Percentiles rank a stretch among this genome's conserved stretches.
Evolutionary conservation across 2,888 invertebrate species (phyloP).

Genomic region (Phortica okadai): DNA sequence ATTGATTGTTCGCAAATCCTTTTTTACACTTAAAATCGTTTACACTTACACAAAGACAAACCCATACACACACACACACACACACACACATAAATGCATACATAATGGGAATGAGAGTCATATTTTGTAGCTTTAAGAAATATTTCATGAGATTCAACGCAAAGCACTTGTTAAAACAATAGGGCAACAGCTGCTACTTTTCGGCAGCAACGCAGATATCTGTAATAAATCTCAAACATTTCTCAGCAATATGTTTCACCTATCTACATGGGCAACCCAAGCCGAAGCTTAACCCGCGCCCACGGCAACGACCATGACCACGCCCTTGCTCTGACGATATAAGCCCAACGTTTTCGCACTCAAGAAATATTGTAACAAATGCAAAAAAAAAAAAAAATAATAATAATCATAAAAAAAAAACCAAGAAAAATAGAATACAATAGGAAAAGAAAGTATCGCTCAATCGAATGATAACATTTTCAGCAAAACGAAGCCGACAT

Average conservation of each 20-base stretch:
- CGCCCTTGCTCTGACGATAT: neutral
- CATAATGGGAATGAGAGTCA: slow-evolving; percentile 1
- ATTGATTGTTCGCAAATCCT: slow-evolving; percentile 42
- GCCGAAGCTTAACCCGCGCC: neutral
- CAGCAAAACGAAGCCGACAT: neutral
- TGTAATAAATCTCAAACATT: slow-evolving; percentile 60
- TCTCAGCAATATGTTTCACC: slow-evolving; percentile 53
- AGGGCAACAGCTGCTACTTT: slow-evolving; percentile 49
- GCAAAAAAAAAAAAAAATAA: neutral
- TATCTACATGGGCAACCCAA: neutral
- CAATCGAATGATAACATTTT: slow-evolving; percentile 59
- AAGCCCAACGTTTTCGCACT: neutral
- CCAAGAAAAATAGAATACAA: neutral
- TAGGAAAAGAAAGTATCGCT: slow-evolving; percentile 46
- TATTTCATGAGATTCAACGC: slow-evolving; percentile 28
- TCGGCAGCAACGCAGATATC: slow-evolving; percentile 53
- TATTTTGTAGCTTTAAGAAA: slow-evolving; percentile 13
- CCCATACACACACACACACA: neutral
- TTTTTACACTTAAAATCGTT: neutral
- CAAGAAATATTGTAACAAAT: slow-evolving; percentile 18
- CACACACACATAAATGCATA: neutral
- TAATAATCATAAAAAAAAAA: neutral
- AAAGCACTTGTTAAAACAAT: slow-evolving; percentile 50
- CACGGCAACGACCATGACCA: neutral
- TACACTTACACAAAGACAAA: neutral